These are phyloP conservation scores for Gallinago paraguaiae DNA, from an alignment of 2,113 vertebrate species.

Conservation along the genomic window DNA sequence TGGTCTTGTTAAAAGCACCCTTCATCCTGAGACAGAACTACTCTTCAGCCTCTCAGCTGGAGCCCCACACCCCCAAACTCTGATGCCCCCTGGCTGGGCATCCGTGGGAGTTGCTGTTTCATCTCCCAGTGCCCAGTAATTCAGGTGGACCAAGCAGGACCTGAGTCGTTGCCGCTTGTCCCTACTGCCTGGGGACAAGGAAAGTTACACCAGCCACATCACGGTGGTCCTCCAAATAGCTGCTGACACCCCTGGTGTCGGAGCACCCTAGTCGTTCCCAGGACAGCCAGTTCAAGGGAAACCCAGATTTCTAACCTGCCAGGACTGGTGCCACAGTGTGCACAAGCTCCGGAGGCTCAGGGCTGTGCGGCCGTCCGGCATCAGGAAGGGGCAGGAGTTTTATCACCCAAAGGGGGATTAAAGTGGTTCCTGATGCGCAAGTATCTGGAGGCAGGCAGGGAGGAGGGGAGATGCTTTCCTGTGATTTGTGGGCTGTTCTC, in stretches of 20 bases:
- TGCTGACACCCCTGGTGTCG: not conserved
- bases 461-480: slow-evolving; percentile 27
- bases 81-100: not conserved
- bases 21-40: not conserved
- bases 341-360: not conserved
- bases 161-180: not conserved
- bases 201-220: not conserved
- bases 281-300: not conserved
- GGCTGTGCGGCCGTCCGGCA: not conserved
- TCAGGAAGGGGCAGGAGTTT: not conserved
- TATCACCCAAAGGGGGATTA: not conserved
- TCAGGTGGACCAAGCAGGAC: not conserved
- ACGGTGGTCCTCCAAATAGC: not conserved
- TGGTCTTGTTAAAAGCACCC: not conserved
- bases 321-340: not conserved
- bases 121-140: not conserved
- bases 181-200: not conserved
- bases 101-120: not conserved
- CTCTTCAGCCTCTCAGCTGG: not conserved
- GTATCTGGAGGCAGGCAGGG: slow-evolving; percentile 7
- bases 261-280: not conserved
- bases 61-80: not conserved
- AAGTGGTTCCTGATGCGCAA: not conserved
- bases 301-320: not conserved
- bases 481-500: slow-evolving; percentile 20